These are phyloP conservation scores for Callocephalon fimbriatum DNA, from an alignment of 2,113 vertebrate species.

Conservation along the genomic window DNA sequence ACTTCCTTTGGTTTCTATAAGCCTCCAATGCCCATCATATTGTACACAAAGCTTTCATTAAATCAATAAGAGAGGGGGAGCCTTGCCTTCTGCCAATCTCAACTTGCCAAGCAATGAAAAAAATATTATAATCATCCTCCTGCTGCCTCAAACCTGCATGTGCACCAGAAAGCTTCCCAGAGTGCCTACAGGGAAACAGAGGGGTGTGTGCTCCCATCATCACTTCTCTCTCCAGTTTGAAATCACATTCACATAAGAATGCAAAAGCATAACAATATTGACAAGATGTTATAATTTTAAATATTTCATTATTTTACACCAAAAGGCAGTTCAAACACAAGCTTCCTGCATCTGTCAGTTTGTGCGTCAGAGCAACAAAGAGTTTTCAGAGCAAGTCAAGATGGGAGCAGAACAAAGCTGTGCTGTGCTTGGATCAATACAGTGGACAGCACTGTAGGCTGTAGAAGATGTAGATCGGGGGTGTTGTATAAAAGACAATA, in stretches of 20 bases:
- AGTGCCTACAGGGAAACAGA: neutral
- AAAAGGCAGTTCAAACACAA: neutral
- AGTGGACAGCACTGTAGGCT: rapidly evolving
- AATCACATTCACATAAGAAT: neutral
- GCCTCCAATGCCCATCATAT: neutral
- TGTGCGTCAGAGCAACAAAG: too few relatives aligned
- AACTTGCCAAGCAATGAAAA: neutral
- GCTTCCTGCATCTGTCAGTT: neutral
- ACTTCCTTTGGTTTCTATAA: neutral
- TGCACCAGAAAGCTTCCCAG: neutral
- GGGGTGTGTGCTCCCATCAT: neutral
- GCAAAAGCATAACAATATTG: neutral
- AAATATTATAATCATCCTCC: neutral
- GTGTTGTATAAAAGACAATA: neutral
- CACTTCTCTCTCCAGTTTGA: neutral
- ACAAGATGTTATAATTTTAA: neutral
- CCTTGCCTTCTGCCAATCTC: neutral
- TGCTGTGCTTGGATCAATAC: neutral
- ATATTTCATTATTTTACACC: neutral
- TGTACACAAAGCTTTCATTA: neutral
- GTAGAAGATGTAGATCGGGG: neutral
- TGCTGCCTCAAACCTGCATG: neutral
- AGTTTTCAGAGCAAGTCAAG: neutral
- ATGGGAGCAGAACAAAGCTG: neutral
- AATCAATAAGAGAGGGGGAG: neutral